phyloP scores from a whole-genome alignment of 2,888 invertebrate species.

The Piscicola geometra region DNA sequence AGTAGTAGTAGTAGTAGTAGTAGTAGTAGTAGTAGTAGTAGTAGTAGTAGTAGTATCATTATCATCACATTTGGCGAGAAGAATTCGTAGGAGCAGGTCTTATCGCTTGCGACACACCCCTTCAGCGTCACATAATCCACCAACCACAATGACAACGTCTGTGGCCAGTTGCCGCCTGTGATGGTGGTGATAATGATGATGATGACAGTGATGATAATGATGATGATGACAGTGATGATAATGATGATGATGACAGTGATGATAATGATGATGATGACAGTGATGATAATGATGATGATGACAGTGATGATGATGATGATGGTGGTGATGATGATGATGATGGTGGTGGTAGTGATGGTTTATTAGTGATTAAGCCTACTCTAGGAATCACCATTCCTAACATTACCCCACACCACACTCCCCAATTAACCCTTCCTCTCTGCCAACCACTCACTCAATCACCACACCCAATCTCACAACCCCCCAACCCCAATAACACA shows the following conservation, averaged over 20 bases:
- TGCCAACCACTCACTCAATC: no score
- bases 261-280: background rate
- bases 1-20: constrained; percentile 19
- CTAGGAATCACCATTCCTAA: no score
- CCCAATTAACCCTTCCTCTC: no score
- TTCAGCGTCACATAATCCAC: constrained; percentile 83
- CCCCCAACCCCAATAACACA: no score
- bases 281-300: background rate
- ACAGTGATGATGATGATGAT: background rate
- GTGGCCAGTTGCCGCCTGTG: constrained; percentile 83
- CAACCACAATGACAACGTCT: constrained; percentile 81
- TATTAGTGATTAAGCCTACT: no score
- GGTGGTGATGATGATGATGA: background rate
- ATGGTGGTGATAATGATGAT: constrained; percentile 31
- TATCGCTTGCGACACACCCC: constrained; percentile 61
- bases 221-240: constrained; percentile 38
- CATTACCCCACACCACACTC: no score
- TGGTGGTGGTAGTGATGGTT: background rate
- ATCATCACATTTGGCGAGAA: background rate
- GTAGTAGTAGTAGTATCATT: constrained; percentile 10
- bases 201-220: constrained; percentile 36
- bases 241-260: constrained; percentile 32
- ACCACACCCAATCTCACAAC: no score
- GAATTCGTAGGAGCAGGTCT: constrained; percentile 46
- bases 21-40: constrained; percentile 14